Conservation (phyloP, 1,140 invertebrate genomes). For the Mactra quadrangularis region DNA sequence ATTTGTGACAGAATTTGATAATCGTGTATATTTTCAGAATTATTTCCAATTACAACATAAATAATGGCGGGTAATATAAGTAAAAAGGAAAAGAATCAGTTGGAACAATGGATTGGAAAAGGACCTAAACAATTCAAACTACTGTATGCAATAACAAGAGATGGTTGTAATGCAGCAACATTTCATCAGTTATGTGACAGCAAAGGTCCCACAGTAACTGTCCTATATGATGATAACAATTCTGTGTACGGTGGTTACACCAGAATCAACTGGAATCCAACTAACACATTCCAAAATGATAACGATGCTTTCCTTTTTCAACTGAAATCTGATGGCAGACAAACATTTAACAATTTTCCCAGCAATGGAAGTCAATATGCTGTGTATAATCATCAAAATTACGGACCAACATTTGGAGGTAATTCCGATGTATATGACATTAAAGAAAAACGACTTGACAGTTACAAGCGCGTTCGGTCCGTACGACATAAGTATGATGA, state of each 20-base stretch:
- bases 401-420: constrained; percentile 46
- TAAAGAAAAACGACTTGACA: too few species aligned
- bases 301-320: constrained; percentile 61
- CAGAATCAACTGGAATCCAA: constrained; percentile 35
- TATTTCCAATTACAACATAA: too few species aligned
- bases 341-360: background rate
- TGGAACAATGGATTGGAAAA: constrained; percentile 52
- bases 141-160: constrained; percentile 57
- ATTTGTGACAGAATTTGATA: too few species aligned
- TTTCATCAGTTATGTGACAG: constrained; percentile 66
- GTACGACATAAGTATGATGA: too few species aligned
- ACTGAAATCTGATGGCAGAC: constrained; percentile 17
- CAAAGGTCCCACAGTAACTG: constrained; percentile 65
- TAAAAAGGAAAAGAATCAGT: constrained; percentile 20
- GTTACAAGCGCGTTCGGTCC: too few species aligned
- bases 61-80: constrained; percentile 16
- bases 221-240: constrained; percentile 54
- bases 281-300: constrained; percentile 34
- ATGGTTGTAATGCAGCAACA: constrained; percentile 51
- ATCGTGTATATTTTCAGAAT: too few species aligned
- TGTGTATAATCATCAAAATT: too few species aligned
- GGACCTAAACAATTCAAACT: constrained; percentile 56
- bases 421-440: too few species aligned
- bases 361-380: too few species aligned
- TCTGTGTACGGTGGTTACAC: constrained; percentile 68